Percentiles rank a stretch among this genome's conserved stretches.
These are phyloP conservation scores for Drosophila ambigua DNA, from an alignment of 1,140 invertebrate genomes.

Conservation along the genomic window DNA sequence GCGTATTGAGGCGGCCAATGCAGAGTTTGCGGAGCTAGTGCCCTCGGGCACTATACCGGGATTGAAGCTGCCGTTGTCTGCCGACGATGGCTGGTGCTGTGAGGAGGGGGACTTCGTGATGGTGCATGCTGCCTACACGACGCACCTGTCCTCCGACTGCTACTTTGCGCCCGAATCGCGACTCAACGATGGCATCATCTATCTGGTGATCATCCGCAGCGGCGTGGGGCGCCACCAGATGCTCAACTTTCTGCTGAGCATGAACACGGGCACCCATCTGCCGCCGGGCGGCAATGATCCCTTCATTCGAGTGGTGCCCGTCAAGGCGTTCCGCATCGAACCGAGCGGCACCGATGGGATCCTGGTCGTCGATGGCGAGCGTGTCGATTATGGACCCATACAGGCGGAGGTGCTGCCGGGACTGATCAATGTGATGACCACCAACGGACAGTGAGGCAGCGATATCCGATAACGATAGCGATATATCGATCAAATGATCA, in stretches of 20 bases:
- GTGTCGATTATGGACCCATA: slow-evolving; percentile 91
- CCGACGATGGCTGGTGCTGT: slow-evolving; percentile 87
- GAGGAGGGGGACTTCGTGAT: slow-evolving; percentile 94
- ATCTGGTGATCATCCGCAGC: slow-evolving; percentile 92
- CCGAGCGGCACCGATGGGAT: slow-evolving; percentile 88
- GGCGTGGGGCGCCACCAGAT: slow-evolving; percentile 90
- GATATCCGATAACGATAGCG: too few species aligned
- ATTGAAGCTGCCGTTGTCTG: slow-evolving; percentile 84
- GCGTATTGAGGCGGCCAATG: slow-evolving; percentile 65
- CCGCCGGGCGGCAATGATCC: slow-evolving; percentile 84
- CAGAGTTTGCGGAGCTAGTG: slow-evolving; percentile 86
- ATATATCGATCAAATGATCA: too few species aligned
- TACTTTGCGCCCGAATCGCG: slow-evolving; percentile 93
- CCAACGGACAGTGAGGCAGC: slow-evolving; percentile 28
- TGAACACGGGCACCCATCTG: slow-evolving; percentile 90
- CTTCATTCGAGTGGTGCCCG: slow-evolving; percentile 89
- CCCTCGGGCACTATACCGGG: slow-evolving; percentile 91
- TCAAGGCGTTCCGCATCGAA: slow-evolving; percentile 94
- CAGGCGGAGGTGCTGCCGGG: slow-evolving; percentile 95
- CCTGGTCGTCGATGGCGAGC: slow-evolving; percentile 95
- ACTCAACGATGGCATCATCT: slow-evolving; percentile 95
- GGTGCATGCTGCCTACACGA: slow-evolving; percentile 94
- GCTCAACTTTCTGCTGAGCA: slow-evolving; percentile 89
- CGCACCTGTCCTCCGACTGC: slow-evolving; percentile 93
- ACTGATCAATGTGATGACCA: slow-evolving; percentile 89